A percentile compares a stretch with the other conserved stretches of the same genome.
Conservation (phyloP, 2,888 invertebrate genomes). For the Megamerina dolium region DNA sequence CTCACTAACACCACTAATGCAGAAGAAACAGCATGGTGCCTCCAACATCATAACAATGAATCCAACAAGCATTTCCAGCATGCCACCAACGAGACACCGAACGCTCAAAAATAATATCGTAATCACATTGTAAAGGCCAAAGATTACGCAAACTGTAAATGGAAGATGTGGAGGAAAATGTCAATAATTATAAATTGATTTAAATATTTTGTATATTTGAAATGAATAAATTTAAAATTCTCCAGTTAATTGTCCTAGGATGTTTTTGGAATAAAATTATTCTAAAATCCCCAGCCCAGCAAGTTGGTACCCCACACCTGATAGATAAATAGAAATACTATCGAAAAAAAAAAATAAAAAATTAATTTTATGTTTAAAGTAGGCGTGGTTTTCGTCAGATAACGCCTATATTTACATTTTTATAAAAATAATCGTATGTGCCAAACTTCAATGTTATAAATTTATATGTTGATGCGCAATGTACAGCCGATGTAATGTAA, state of each 20-base stretch:
- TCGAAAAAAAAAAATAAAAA: no score
- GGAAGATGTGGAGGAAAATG: slow-evolving; percentile 1
- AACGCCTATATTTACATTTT: no score
- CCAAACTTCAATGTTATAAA: no score
- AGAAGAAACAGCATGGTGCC: slow-evolving; percentile 96
- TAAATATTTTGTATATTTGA: slow-evolving; percentile 6
- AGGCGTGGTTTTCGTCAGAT: no score
- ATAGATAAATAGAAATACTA: no score
- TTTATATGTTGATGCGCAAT: no score
- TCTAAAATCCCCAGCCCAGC: no score
- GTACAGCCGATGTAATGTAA: no score
- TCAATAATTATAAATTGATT: background rate
- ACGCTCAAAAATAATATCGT: slow-evolving; percentile 60
- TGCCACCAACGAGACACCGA: slow-evolving; percentile 66
- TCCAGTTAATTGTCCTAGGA: background rate
- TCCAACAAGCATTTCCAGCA: slow-evolving; percentile 84
- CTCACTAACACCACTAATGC: slow-evolving; percentile 87
- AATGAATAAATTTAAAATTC: background rate
- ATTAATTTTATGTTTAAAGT: no score
- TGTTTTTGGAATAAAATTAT: no score
- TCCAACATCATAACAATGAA: slow-evolving; percentile 84
- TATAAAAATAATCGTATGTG: no score
- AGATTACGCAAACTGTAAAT: slow-evolving; percentile 73
- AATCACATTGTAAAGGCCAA: slow-evolving; percentile 71
- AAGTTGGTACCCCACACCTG: no score